A percentile compares a stretch with the other conserved stretches of the same genome.
These are phyloP conservation scores for Xiphorhynchus erythropygius DNA, from an alignment of 2,797 vertebrate species.

Conservation along the genomic window DNA sequence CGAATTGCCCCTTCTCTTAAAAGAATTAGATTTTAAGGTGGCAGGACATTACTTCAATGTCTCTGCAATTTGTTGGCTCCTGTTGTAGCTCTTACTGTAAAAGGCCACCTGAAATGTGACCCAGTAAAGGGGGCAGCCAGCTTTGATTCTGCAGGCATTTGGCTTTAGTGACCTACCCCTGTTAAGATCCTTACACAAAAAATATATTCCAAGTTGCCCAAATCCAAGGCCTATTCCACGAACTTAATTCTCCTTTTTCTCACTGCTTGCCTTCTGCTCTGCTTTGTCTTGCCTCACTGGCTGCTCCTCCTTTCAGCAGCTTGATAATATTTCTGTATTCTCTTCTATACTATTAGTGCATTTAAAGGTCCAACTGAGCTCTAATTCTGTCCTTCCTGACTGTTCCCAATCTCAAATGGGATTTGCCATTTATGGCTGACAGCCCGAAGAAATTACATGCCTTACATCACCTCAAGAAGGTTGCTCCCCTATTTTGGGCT, in stretches of 20 bases:
- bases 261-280: background rate
- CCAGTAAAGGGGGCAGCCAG: background rate
- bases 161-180: background rate
- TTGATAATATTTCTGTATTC: background rate
- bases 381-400: background rate
- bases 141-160: background rate
- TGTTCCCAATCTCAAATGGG: background rate
- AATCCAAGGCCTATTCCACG: background rate
- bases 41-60: background rate
- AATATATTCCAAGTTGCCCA: background rate
- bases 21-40: background rate
- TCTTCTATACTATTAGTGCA: background rate
- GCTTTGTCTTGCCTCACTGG: background rate
- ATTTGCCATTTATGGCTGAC: constrained; percentile 32
- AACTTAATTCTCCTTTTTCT: background rate
- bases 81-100: background rate
- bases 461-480: background rate
- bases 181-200: background rate
- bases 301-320: background rate
- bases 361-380: background rate
- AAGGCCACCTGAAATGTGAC: background rate
- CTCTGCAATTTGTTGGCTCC: background rate
- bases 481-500: background rate
- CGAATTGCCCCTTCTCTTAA: background rate
- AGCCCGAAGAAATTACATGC: constrained; percentile 24